Evolutionary conservation across 2,113 vertebrate species (phyloP).

Genomic region (Clarias macrocephalus): DNA sequence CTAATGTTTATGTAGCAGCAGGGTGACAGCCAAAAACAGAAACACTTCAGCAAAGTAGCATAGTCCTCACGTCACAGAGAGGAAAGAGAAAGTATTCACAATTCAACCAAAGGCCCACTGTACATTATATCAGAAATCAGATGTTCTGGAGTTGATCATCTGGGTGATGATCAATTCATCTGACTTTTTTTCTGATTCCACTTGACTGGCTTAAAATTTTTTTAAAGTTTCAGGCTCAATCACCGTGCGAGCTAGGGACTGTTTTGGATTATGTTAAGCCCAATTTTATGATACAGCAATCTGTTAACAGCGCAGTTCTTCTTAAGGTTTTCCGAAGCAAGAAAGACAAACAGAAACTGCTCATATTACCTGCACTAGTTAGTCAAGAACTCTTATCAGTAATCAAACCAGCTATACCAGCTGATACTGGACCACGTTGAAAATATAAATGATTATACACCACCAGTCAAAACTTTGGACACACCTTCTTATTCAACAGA

Average conservation of each 20-base stretch:
- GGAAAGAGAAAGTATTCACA: background rate
- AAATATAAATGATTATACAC: background rate
- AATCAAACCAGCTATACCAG: background rate
- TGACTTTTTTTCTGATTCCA: background rate
- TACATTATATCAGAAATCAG: background rate
- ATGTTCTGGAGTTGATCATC: background rate
- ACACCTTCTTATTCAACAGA: too few relatives aligned
- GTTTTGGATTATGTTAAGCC: background rate
- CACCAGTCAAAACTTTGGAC: too few relatives aligned
- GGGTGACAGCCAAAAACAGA: background rate
- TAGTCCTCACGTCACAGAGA: background rate
- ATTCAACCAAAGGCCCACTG: background rate
- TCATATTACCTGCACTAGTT: background rate
- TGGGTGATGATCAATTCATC: background rate
- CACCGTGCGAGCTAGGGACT: background rate
- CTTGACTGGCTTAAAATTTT: background rate
- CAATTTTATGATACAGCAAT: background rate
- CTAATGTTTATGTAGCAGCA: background rate
- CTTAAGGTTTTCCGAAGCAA: background rate
- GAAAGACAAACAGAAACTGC: background rate
- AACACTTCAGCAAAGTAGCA: background rate
- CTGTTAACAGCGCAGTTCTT: background rate
- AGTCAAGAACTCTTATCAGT: background rate
- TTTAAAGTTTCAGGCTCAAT: background rate
- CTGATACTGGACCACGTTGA: background rate